phyloP scores from a whole-genome alignment of 1,140 invertebrate species.

The Cyclargus thomasi region DNA sequence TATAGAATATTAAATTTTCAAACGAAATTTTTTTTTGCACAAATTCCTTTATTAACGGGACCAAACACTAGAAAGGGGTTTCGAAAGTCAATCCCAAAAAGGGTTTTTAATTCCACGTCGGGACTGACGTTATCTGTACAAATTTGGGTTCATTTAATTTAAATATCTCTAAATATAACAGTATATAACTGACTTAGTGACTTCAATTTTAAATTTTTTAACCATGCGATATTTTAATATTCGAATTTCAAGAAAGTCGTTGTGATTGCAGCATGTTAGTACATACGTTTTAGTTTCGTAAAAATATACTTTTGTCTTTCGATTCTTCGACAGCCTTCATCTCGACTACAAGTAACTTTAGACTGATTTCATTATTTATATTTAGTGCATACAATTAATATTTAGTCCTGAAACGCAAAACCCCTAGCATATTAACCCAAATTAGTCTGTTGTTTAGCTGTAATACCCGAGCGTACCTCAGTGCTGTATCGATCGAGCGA shows the following conservation, averaged over 20 bases:
- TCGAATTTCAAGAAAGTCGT: too few species aligned
- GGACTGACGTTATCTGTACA: neutral
- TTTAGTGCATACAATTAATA: neutral
- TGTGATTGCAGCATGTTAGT: too few species aligned
- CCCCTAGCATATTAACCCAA: constrained; percentile 71
- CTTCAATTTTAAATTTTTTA: neutral
- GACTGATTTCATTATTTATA: neutral
- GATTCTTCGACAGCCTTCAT: too few species aligned
- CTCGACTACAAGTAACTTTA: neutral
- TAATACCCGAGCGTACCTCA: constrained; percentile 53
- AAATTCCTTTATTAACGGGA: neutral
- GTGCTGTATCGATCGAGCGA: constrained; percentile 64
- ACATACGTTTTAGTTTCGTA: too few species aligned
- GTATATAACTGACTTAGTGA: neutral
- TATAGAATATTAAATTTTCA: neutral
- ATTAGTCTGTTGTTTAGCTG: constrained; percentile 51
- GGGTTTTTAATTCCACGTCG: neutral
- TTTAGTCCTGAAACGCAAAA: neutral
- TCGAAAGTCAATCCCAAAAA: neutral
- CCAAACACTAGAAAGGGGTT: neutral
- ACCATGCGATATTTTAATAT: neutral
- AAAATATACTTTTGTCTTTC: too few species aligned
- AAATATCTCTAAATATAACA: neutral
- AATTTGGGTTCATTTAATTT: neutral
- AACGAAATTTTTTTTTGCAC: neutral